A percentile compares a stretch with the other conserved stretches of the same genome.
phyloP scores from a whole-genome alignment of 2,888 invertebrate genomes.

The Lithodes maja region DNA sequence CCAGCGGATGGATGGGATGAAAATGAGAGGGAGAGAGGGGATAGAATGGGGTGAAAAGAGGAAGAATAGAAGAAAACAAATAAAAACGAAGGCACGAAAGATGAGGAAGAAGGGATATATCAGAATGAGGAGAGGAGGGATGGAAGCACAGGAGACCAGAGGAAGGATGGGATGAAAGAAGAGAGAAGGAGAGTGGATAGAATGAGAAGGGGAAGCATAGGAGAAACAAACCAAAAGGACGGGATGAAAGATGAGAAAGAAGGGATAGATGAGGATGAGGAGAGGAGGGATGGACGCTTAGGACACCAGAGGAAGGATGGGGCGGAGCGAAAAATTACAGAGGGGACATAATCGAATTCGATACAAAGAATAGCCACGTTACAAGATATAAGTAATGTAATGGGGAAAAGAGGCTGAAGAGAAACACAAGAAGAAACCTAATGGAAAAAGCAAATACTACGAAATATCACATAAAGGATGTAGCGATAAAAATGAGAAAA shows the following conservation, averaged over 20 bases:
- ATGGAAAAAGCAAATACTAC: too few species aligned
- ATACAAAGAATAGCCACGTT: too few species aligned
- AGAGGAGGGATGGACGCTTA: background rate
- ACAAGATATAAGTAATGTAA: too few species aligned
- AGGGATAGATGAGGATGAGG: background rate
- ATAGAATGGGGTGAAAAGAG: background rate
- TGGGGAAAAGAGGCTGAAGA: too few species aligned
- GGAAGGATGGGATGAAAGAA: background rate
- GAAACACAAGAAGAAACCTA: too few species aligned
- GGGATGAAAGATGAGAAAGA: background rate
- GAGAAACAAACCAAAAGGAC: background rate
- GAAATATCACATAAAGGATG: too few species aligned
- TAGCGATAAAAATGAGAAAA: too few species aligned
- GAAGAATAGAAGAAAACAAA: background rate
- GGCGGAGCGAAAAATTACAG: background rate
- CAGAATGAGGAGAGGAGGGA: background rate
- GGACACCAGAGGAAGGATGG: background rate
- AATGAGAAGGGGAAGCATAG: background rate
- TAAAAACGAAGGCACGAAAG: background rate
- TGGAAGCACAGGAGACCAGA: background rate
- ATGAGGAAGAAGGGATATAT: background rate
- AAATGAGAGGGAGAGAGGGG: background rate
- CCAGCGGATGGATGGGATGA: background rate
- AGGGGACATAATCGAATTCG: background rate
- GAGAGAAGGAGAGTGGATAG: background rate